Evolutionary conservation across 2,888 invertebrate species (phyloP).

Genomic region (Idaea aversata): DNA sequence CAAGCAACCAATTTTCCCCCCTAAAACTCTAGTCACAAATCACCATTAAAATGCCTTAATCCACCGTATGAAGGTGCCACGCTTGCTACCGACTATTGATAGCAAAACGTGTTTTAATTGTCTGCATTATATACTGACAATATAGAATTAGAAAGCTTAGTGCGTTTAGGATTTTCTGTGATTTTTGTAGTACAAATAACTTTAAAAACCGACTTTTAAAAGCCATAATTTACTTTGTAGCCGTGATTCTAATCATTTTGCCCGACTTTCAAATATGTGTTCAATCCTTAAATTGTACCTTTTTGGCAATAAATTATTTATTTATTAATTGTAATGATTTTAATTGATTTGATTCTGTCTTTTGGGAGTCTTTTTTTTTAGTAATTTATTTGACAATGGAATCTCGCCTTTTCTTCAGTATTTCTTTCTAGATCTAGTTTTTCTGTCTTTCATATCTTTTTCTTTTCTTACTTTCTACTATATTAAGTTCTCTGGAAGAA

Average conservation of each 20-base stretch:
- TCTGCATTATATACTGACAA: neutral
- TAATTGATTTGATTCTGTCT: too few species aligned
- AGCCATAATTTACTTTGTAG: too few species aligned
- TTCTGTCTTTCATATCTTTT: neutral
- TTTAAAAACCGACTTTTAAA: neutral
- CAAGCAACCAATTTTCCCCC: neutral
- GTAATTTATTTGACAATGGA: neutral
- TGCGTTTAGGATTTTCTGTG: neutral
- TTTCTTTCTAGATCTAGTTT: neutral
- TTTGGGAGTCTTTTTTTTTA: too few species aligned
- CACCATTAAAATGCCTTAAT: neutral
- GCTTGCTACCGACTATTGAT: neutral
- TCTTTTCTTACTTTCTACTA: neutral
- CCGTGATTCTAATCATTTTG: too few species aligned
- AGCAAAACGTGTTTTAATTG: neutral
- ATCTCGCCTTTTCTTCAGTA: neutral
- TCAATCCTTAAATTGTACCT: too few species aligned
- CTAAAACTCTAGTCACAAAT: neutral
- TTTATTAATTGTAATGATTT: too few species aligned
- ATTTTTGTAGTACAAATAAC: neutral
- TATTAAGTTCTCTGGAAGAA: neutral
- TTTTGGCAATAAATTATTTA: too few species aligned
- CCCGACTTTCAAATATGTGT: too few species aligned
- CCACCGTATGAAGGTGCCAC: neutral
- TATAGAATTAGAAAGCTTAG: neutral